Percentiles rank a stretch among this genome's conserved stretches.
These are phyloP conservation scores for Lycodopsis pacificus DNA, from an alignment of 2,797 vertebrate species.

Conservation along the genomic window DNA sequence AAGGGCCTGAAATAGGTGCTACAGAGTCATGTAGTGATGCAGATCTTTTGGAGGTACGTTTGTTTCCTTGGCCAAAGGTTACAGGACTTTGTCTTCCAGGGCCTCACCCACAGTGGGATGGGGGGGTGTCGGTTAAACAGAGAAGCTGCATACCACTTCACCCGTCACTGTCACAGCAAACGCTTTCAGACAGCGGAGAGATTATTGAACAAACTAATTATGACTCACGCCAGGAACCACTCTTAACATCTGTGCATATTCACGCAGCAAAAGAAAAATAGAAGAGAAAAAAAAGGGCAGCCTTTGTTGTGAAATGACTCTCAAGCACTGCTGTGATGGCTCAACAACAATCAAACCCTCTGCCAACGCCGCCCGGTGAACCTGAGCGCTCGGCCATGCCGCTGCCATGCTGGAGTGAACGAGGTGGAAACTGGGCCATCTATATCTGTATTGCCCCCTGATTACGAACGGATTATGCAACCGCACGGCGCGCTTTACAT, in stretches of 20 bases:
- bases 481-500: conserved; percentile 78
- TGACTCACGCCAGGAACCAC: conserved; percentile 21
- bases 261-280: not conserved
- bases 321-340: conserved; percentile 1
- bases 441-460: conserved; percentile 80
- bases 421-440: conserved; percentile 80
- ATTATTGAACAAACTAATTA: conserved; percentile 33
- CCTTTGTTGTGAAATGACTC: conserved; percentile 9
- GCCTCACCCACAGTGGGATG: too few species aligned
- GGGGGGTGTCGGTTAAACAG: too few species aligned
- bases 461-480: conserved; percentile 84
- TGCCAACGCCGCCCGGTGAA: conserved; percentile 48
- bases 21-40: too few species aligned
- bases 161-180: conserved; percentile 11
- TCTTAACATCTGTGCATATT: conserved; percentile 23
- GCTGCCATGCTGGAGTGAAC: conserved; percentile 62
- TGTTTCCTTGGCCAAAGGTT: too few species aligned
- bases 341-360: conserved; percentile 21
- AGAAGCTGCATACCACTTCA: not conserved
- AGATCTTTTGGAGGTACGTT: too few species aligned
- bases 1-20: too few species aligned
- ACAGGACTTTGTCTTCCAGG: too few species aligned
- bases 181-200: not conserved
- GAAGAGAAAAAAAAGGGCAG: not conserved
- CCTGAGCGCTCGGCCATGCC: conserved; percentile 59